Evolutionary conservation across 2,797 vertebrate species (phyloP).

Genomic region (Darevskia nairensis): DNA sequence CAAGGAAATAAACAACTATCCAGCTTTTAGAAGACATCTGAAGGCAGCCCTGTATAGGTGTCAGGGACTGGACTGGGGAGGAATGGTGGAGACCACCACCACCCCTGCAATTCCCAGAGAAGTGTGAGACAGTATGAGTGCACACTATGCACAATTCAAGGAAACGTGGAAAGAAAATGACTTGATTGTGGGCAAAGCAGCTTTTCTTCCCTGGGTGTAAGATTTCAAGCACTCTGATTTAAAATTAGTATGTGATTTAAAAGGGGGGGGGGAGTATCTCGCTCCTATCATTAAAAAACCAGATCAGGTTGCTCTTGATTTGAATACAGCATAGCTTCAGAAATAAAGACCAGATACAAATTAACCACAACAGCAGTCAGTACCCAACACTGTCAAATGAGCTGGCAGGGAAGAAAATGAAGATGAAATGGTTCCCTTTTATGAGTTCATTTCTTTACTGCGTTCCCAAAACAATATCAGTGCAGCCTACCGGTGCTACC

Average conservation of each 20-base stretch:
- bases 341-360: not conserved
- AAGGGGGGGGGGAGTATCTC: too few relatives aligned
- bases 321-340: not conserved
- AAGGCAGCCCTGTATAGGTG: too few relatives aligned
- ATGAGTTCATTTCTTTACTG: not conserved
- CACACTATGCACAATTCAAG: not conserved
- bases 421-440: slow-evolving; percentile 3
- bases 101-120: too few relatives aligned
- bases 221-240: not conserved
- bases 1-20: too few relatives aligned
- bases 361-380: not conserved
- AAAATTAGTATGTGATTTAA: not conserved
- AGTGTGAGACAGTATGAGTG: not conserved
- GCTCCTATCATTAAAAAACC: not conserved
- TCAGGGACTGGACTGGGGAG: too few relatives aligned
- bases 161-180: not conserved
- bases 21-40: too few relatives aligned
- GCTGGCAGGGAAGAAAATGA: not conserved
- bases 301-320: not conserved
- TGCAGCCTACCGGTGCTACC: not conserved
- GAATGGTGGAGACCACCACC: too few relatives aligned
- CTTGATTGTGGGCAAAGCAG: not conserved
- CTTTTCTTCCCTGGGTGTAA: not conserved
- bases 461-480: not conserved
- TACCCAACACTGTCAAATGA: not conserved